phyloP scores from a whole-genome alignment of 1,140 invertebrate species.

The Drosophila busckii region DNA sequence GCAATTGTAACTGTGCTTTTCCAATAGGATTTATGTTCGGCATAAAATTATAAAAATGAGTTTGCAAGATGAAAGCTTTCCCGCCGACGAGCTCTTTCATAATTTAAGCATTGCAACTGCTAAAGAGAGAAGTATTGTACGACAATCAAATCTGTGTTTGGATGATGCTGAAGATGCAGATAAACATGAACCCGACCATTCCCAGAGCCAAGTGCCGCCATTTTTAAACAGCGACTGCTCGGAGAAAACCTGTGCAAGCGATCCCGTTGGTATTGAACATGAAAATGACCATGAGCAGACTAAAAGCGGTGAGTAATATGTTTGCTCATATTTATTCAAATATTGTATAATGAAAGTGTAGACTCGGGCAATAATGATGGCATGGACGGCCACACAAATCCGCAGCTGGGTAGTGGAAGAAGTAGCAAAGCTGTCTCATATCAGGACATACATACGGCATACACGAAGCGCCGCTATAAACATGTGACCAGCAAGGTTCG shows the following conservation, averaged over 20 bases:
- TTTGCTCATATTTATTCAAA: background rate
- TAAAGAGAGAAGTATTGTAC: constrained; percentile 1
- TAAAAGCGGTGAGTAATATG: constrained; percentile 5
- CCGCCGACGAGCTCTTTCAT: constrained; percentile 47
- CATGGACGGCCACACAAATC: background rate
- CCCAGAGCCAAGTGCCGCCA: constrained; percentile 34
- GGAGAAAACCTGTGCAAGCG: constrained; percentile 51
- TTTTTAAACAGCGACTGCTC: constrained; percentile 47
- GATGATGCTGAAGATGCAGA: too few relatives aligned
- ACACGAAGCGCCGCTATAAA: constrained; percentile 61
- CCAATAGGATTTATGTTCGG: background rate
- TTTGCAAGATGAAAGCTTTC: constrained; percentile 54
- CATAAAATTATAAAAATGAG: constrained; percentile 23
- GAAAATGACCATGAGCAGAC: constrained; percentile 23
- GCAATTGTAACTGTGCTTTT: constrained; percentile 9
- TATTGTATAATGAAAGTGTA: background rate
- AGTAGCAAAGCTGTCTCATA: constrained; percentile 55
- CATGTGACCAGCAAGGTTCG: constrained; percentile 71
- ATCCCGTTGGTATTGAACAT: constrained; percentile 35
- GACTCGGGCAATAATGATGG: background rate
- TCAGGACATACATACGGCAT: constrained; percentile 66
- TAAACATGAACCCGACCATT: constrained; percentile 28
- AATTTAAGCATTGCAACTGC: constrained; percentile 14
- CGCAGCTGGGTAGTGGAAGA: constrained; percentile 9
- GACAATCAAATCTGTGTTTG: constrained; percentile 8